Evolutionary conservation across 1,140 invertebrate genomes (phyloP), one percentile per base, ranked within the genome.

Genomic region (Drosophila nigromelanica): DNA sequence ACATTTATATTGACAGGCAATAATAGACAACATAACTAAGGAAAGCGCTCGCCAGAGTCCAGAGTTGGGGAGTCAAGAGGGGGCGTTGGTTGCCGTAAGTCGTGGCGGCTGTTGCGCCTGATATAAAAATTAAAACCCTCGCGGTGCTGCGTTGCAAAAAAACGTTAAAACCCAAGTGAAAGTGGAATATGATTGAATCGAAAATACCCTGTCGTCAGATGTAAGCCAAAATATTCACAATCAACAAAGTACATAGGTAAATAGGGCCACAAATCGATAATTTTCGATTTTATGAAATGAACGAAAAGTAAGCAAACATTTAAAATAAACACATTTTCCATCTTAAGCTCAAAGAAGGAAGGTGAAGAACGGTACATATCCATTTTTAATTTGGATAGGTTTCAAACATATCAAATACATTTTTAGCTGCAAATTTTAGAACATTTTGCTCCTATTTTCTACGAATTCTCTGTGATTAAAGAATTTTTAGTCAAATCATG

Each of bases 1-100:
- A 90, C 89, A 90, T 90, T 90, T 90, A 91, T 90, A 90, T 85
- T 86, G 89, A 90, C 89, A 89, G 80, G 76, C 85, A 79, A 89
- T 89, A 89, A 89, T 89, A 83, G 83, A 87, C 83, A 89, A 87
- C 83, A 89, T 87, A 89, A 87, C 82, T 87, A 87, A 79, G 70
- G 42, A 69, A 70, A 61, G 35, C 51, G 18, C 12, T 24, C 27
- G 52, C 10, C n/a, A 39, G 14, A 39, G 8, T 6, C 39, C 8
- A 30, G 10, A 40, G 55, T 37, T 47, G 3, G 5, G 24, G 3
- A 35, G 27, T 51, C 60, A 50, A 21, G n/a, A 48, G 56, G 12
- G 18, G 15, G 15, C 15, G 15, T 39, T 18, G 18, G 11, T 24
- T 18, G 35, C 37, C 37, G 18, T 15, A 15, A 39, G 7, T 18